Conservation (phyloP, 2,888 invertebrate species). For the Uropetala carovei region DNA sequence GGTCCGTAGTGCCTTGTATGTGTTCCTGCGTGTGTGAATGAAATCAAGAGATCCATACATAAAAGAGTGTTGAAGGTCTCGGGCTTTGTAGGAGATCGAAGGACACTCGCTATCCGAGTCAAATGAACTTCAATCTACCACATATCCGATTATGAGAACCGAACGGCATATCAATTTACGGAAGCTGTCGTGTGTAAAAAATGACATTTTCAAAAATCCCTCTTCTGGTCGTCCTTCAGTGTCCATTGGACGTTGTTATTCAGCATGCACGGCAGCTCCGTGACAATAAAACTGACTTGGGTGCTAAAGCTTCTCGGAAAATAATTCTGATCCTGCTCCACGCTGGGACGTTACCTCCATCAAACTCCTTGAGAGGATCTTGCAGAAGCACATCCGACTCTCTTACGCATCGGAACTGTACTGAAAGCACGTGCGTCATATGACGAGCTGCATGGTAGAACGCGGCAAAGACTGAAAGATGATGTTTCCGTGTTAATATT, state of each 20-base stretch:
- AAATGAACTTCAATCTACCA: background rate
- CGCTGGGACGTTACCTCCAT: background rate
- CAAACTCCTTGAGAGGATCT: too few relatives aligned
- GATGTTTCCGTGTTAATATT: too few relatives aligned
- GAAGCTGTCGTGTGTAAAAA: background rate
- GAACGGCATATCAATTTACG: background rate
- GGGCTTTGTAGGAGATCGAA: background rate
- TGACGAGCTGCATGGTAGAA: too few relatives aligned
- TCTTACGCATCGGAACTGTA: too few relatives aligned
- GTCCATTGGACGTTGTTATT: background rate
- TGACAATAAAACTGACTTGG: background rate
- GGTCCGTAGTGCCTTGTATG: background rate
- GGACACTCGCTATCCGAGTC: background rate
- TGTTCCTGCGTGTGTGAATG: background rate
- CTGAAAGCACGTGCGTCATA: too few relatives aligned
- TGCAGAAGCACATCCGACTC: too few relatives aligned
- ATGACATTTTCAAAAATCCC: background rate
- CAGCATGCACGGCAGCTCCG: background rate
- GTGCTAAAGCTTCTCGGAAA: background rate
- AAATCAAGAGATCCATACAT: background rate
- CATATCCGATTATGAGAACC: background rate
- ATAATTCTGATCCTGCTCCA: background rate
- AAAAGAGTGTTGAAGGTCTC: background rate
- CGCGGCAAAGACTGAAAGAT: too few relatives aligned
- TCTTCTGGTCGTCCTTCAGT: background rate